Evolutionary conservation across 2,888 invertebrate species (phyloP), one percentile per base, ranked within the genome.

Genomic region (Anagyrus pseudococci): DNA sequence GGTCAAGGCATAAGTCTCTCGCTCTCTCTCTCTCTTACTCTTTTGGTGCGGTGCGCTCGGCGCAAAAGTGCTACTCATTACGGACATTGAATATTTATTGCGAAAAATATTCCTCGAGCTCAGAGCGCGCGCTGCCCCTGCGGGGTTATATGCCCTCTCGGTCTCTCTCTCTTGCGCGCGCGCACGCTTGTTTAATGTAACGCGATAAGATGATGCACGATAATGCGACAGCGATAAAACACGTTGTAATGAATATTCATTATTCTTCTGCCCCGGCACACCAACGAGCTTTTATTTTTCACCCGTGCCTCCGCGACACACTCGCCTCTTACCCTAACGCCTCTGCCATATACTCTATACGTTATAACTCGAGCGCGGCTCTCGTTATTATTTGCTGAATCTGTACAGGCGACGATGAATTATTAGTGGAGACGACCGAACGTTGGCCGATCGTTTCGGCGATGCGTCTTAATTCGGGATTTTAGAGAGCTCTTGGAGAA

Each of bases 171-270:
- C 17, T 44, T 41, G 40, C 61, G 55, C 22, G 41, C 40, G 19
- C 15, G 13, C 10, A 10, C 33, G 60, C 33, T 37, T 37, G 33
- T 61, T 61, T 61, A 58, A 58, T 58, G 62, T 53, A 62, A 66
- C 59, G 53, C 47, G 66, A 62, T 65, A 66, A 66, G 58, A 62
- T 62, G 58, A 62, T 66, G 56, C 48, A 66, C 43, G 59, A 66
- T 62, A 26, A 56, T 53, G 37, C 25, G 17, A 19, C 15, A 40
- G n/a, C 43, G 58, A 66, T 66, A 62, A 62, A 58, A n/a, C 37
- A 55, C 49, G 23, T 26, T 52, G 58, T 62, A 54, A 65, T 44
- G 50, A 58, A 58, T 50, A 55, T 50, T 37, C 50, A 23, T 43
- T 57, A 41, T 41, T 44, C 40, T 19, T 23, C n/a, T n/a, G n/a